Evolutionary conservation across 2,888 invertebrate genomes (phyloP).

Genomic region (Andrena praecox): DNA sequence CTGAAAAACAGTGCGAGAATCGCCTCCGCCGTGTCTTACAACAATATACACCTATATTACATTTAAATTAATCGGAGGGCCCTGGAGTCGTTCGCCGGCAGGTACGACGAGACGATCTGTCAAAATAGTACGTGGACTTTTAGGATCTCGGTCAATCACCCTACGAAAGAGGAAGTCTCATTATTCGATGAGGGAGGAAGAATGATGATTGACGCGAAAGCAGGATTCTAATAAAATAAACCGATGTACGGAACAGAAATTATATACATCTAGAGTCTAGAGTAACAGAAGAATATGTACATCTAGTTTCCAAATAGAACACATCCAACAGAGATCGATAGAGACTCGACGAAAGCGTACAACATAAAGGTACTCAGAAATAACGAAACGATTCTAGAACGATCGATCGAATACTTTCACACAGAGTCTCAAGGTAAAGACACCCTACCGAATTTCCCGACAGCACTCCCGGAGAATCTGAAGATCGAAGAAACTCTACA

Average conservation of each 20-base stretch:
- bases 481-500: neutral
- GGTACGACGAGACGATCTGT: constrained; percentile 39
- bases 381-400: neutral
- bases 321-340: constrained; percentile 24
- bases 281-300: constrained; percentile 34
- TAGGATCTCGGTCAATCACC: constrained; percentile 10
- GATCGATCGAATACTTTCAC: neutral
- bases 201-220: constrained; percentile 2
- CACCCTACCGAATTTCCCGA: neutral
- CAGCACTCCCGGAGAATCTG: neutral
- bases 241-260: neutral
- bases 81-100: constrained; percentile 20
- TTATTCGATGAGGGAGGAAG: constrained; percentile 15
- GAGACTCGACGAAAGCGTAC: constrained; percentile 23
- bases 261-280: neutral
- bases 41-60: constrained; percentile 60
- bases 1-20: constrained; percentile 46
- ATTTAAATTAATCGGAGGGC: constrained; percentile 26
- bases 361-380: constrained; percentile 14
- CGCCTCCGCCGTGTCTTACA: constrained; percentile 62
- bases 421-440: neutral
- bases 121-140: constrained; percentile 14
- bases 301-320: constrained; percentile 12
- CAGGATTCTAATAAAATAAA: constrained; percentile 9
- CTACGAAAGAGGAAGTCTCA: constrained; percentile 9